A percentile compares a stretch with the other conserved stretches of the same genome.
phyloP scores from a whole-genome alignment of 2,113 vertebrate genomes.

The Sialia sialis region DNA sequence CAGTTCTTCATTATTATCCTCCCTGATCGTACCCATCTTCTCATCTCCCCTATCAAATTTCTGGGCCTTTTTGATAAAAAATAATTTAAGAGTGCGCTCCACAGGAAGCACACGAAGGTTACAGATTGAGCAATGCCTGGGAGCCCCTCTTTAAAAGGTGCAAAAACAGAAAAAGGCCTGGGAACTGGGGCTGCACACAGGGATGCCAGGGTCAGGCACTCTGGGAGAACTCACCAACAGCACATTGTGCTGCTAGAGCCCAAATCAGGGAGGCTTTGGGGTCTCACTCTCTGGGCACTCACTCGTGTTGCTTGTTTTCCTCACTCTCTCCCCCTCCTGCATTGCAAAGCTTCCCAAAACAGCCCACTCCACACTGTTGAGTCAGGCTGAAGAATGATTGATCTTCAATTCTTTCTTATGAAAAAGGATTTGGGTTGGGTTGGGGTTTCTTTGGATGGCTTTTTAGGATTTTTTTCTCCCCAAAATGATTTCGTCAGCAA shows the following conservation, averaged over 20 bases:
- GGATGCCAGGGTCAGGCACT: not conserved
- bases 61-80: slow-evolving; percentile 68
- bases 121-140: slow-evolving; percentile 24
- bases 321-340: not conserved
- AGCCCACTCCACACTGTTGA: not conserved
- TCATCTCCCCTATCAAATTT: slow-evolving; percentile 67
- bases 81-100: slow-evolving; percentile 33
- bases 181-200: rapidly evolving
- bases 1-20: slow-evolving; percentile 66
- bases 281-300: not conserved
- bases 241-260: not conserved
- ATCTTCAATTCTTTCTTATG: not conserved
- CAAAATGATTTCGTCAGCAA: not conserved
- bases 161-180: not conserved
- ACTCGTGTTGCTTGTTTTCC: not conserved
- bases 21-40: slow-evolving; percentile 47
- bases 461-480: rapidly evolving
- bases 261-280: not conserved
- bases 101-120: not conserved
- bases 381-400: not conserved
- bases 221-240: not conserved
- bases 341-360: not conserved
- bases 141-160: not conserved
- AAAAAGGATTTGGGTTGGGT: not conserved
- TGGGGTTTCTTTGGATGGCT: no score